phyloP scores from a whole-genome alignment of 2,113 vertebrate species.

The Serilophus lunatus region DNA sequence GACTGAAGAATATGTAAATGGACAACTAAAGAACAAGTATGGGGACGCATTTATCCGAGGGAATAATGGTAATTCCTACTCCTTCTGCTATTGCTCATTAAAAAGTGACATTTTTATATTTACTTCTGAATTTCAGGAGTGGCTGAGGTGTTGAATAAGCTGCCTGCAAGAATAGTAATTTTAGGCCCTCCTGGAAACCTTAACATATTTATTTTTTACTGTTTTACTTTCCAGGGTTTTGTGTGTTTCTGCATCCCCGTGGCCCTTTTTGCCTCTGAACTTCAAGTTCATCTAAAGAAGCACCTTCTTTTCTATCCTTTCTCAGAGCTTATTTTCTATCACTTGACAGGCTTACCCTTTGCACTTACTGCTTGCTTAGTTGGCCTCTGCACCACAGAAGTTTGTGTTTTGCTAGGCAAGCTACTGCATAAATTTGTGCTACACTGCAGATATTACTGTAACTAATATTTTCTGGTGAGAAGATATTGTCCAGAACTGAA shows the following conservation, averaged over 20 bases:
- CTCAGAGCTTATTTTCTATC: not conserved
- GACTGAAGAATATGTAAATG: conserved; percentile 98
- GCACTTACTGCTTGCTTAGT: not conserved
- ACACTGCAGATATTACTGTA: not conserved
- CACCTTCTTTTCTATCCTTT: not conserved
- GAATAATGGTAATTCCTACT: conserved; percentile 87
- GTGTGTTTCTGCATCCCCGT: not conserved
- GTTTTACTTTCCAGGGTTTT: not conserved
- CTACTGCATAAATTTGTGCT: not conserved
- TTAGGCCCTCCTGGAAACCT: not conserved
- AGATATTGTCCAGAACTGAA: not conserved
- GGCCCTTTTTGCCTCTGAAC: not conserved
- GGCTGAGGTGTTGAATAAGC: not conserved
- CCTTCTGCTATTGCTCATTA: not conserved
- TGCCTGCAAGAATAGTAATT: not conserved
- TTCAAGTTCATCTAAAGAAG: not conserved
- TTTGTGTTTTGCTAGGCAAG: not conserved
- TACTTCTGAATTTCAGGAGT: not conserved
- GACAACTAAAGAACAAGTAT: conserved; percentile 98
- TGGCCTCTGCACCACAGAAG: not conserved
- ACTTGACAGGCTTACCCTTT: not conserved
- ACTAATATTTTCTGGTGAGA: not conserved
- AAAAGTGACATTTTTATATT: not conserved
- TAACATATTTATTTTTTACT: not conserved
- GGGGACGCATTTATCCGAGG: conserved; percentile 98